Percentiles rank a stretch among this genome's conserved stretches.
Conservation (phyloP, 2,888 invertebrate genomes). For the Drosophila mimetica region DNA sequence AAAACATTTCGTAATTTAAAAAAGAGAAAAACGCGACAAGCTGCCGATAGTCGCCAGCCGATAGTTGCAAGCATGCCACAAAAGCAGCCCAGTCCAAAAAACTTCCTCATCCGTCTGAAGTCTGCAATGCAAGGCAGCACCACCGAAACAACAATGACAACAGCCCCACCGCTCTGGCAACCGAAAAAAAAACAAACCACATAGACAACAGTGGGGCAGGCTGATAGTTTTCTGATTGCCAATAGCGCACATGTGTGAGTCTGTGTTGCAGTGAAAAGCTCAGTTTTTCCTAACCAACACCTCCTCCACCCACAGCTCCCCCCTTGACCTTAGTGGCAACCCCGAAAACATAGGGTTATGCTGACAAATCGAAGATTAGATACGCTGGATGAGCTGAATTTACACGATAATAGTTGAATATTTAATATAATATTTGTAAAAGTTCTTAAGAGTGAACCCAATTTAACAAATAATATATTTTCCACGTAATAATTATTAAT, state of each 20-base stretch:
- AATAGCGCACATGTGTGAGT: slow-evolving; percentile 16
- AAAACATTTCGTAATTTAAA: slow-evolving; percentile 79
- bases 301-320: slow-evolving; percentile 22
- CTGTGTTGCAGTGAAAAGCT: slow-evolving; percentile 49
- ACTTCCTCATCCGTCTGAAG: slow-evolving; percentile 71
- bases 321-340: slow-evolving; percentile 50
- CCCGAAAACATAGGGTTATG: slow-evolving; percentile 22
- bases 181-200: slow-evolving; percentile 16
- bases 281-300: slow-evolving; percentile 39
- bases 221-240: slow-evolving; percentile 70
- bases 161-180: slow-evolving; percentile 31
- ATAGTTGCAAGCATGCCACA: slow-evolving; percentile 58
- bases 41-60: slow-evolving; percentile 64
- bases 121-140: slow-evolving; percentile 8
- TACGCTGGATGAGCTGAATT: slow-evolving; percentile 19
- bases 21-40: slow-evolving; percentile 59
- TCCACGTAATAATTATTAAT: too few relatives aligned
- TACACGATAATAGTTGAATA: too few relatives aligned
- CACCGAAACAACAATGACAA: slow-evolving; percentile 35
- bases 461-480: too few relatives aligned
- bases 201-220: slow-evolving; percentile 36
- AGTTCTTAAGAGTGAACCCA: too few relatives aligned
- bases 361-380: slow-evolving; percentile 34
- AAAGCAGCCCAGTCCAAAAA: slow-evolving; percentile 49
- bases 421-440: too few relatives aligned